Evolutionary conservation across 2,888 invertebrate genomes (phyloP).

Genomic region (Herminia tarsipennalis): DNA sequence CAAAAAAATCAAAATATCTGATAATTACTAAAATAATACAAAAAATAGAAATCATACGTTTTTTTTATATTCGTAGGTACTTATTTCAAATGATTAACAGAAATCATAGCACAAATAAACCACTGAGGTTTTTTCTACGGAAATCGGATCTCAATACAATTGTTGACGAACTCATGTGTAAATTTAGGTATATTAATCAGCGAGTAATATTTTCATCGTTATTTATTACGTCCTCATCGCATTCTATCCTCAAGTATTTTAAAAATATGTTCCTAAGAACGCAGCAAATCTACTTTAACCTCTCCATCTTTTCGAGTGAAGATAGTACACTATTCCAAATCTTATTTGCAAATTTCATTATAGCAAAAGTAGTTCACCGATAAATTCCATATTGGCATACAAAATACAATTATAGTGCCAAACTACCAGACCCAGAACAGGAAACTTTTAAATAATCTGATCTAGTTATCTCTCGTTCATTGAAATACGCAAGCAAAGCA

Average conservation of each 20-base stretch:
- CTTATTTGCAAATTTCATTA: neutral
- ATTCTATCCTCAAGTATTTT: neutral
- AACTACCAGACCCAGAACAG: neutral
- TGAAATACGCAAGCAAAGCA: conserved; percentile 7
- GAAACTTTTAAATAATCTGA: conserved; percentile 7
- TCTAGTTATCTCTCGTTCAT: conserved; percentile 2
- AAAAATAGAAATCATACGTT: too few relatives aligned
- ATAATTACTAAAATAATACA: too few relatives aligned
- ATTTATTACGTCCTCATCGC: too few relatives aligned
- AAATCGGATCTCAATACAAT: too few relatives aligned
- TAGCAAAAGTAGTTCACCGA: neutral
- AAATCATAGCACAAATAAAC: too few relatives aligned
- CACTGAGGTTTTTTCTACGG: too few relatives aligned
- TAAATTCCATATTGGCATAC: neutral
- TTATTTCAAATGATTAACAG: too few relatives aligned
- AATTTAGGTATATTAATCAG: too few relatives aligned
- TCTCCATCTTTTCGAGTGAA: neutral
- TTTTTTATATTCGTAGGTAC: too few relatives aligned
- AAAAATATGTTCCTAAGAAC: neutral
- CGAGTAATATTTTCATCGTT: too few relatives aligned
- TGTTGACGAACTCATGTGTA: too few relatives aligned
- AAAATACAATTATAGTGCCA: conserved; percentile 1
- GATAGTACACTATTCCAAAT: neutral
- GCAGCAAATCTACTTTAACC: neutral
- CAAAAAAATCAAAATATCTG: too few relatives aligned